phyloP scores from a whole-genome alignment of 2,888 invertebrate species.

The Calephelis perditalis region DNA sequence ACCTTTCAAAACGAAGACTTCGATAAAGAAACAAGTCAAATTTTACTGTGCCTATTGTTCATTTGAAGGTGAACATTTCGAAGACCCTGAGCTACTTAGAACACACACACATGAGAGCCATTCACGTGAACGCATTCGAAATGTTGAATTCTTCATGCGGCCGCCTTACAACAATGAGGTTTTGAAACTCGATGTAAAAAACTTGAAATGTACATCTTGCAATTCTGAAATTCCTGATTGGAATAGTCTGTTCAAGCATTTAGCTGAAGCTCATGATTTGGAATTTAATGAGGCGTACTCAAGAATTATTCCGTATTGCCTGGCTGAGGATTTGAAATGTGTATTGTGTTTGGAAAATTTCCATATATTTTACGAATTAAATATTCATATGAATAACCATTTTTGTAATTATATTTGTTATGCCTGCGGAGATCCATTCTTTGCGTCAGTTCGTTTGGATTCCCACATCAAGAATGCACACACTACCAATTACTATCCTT shows the following conservation, averaged over 20 bases:
- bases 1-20: conserved; percentile 46
- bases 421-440: conserved; percentile 51
- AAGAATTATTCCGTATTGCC: conserved; percentile 44
- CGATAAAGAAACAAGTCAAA: background rate
- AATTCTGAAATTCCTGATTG: conserved; percentile 35
- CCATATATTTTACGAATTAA: conserved; percentile 40
- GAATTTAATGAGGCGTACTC: conserved; percentile 42
- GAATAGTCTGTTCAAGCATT: conserved; percentile 49
- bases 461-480: conserved; percentile 58
- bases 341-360: conserved; percentile 43
- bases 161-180: conserved; percentile 49
- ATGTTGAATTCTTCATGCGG: conserved; percentile 42
- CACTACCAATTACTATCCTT: conserved; percentile 51
- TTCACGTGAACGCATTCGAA: conserved; percentile 28
- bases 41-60: conserved; percentile 51
- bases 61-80: conserved; percentile 35
- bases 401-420: conserved; percentile 53
- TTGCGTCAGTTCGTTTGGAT: conserved; percentile 38
- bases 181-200: conserved; percentile 46
- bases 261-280: conserved; percentile 38
- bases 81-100: conserved; percentile 41
- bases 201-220: conserved; percentile 45
- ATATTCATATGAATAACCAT: conserved; percentile 57
- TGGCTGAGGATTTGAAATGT: conserved; percentile 39
- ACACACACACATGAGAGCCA: conserved; percentile 42